These are phyloP conservation scores for Tragelaphus buxtoni DNA, from an alignment of 2,113 vertebrate genomes.

Conservation along the genomic window DNA sequence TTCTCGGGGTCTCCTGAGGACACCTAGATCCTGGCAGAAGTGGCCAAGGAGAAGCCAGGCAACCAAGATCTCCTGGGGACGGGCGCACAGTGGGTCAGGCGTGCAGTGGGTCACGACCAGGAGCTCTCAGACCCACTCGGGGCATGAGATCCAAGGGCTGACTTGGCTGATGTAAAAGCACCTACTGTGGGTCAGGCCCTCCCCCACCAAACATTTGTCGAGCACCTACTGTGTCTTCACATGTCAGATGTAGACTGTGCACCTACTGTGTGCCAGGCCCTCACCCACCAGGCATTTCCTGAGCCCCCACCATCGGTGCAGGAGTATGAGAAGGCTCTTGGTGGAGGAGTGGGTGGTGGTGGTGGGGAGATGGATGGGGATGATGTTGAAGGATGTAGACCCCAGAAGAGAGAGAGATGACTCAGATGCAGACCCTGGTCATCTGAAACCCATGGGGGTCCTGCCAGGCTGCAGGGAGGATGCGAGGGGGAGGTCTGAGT, in stretches of 20 bases:
- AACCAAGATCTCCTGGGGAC: neutral
- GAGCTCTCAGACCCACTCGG: neutral
- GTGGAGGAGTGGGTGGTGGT: neutral
- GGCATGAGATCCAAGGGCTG: neutral
- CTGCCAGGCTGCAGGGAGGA: accelerated
- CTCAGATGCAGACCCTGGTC: neutral
- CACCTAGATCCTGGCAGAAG: slow-evolving; percentile 53
- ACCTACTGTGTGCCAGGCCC: neutral
- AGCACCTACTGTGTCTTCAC: neutral
- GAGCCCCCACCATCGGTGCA: neutral
- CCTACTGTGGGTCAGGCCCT: neutral
- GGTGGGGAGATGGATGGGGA: neutral
- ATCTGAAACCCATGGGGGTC: accelerated
- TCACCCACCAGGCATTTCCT: neutral
- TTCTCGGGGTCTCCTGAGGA: slow-evolving; percentile 67
- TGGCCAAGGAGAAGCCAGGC: slow-evolving; percentile 28
- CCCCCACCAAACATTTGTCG: neutral
- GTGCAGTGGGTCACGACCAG: neutral
- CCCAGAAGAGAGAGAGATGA: accelerated
- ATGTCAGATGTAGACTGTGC: neutral
- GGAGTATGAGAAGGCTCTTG: neutral
- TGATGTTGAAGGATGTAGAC: neutral
- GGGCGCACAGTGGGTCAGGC: neutral
- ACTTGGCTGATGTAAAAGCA: neutral
- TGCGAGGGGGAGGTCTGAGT: neutral